Base-by-base conservation (phyloP, 2,888 invertebrate species). In the Rhodophaea formosa region DNA sequence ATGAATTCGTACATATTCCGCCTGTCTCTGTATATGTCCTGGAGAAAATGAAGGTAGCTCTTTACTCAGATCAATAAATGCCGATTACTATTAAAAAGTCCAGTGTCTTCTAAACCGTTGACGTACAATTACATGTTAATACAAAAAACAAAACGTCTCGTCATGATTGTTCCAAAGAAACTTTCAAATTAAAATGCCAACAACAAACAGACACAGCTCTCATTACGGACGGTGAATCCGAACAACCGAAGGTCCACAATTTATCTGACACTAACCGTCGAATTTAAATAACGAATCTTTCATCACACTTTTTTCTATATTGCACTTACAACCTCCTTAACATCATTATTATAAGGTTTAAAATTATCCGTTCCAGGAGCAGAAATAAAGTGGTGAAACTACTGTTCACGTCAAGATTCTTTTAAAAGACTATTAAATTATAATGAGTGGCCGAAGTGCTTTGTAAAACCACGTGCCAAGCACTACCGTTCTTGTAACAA, bases 401-500 rank as follows among this genome's bases (percentile, higher is more conserved):
- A 74, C 77, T 79, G 80, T 80, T 77, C 76, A 83, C 77, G 84
- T 84, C 75, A 75, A 80, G 84, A 79, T 75, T 79, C 78, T 82
- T 85, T 84, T 77, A 77, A 77, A 80, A 87, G 83, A 86, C 87
- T 88, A 89, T 91, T 91, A 89, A 88, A 85, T 74, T 72, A 84
- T 90, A 90, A 91, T 91, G 89, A 91, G 89, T 88, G 86, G 85
- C 74, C 80, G 77, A 82, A 84, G 82, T 71, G 78, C 81, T 86
- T 84, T 84, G 82, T 81, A 74, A 61, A 71, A 87, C 86, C 89
- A 89, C 89, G 90, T 89, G 90, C 90, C 86, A 80, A 78, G 72
- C 88, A 90, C 90, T 90, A 90, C 89, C 88, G 89, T 86, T 84
- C 79, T 78, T 76, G 75, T 80, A 75, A 87, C 87, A 88, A 88